Evolutionary conservation across 2,113 vertebrate genomes (phyloP).

Genomic region (Chaetura pelagica): DNA sequence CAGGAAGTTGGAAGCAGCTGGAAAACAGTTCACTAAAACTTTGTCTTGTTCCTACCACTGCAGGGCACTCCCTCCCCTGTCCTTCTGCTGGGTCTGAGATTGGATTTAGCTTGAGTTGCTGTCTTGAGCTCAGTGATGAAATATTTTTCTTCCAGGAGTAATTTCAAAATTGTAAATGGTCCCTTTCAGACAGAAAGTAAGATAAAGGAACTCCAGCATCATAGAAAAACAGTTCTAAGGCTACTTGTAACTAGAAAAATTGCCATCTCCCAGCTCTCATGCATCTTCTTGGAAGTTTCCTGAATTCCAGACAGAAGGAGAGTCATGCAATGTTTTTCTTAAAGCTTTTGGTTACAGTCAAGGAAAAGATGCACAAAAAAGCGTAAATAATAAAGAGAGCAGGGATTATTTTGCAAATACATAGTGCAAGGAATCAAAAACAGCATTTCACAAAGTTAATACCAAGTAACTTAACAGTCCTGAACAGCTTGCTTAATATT

Average conservation of each 20-base stretch:
- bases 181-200: neutral
- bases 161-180: neutral
- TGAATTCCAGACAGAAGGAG: neutral
- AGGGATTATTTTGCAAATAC: neutral
- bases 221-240: neutral
- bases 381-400: neutral
- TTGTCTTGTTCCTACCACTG: neutral
- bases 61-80: accelerated
- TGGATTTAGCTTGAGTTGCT: neutral
- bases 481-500: neutral
- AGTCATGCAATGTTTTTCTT: neutral
- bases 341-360: neutral
- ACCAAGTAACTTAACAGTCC: neutral
- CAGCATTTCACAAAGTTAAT: neutral
- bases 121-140: neutral
- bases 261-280: neutral
- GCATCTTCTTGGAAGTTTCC: neutral
- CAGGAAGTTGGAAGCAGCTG: neutral
- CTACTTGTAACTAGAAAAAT: neutral
- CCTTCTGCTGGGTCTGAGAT: neutral
- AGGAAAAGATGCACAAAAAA: neutral
- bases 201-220: neutral
- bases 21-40: neutral
- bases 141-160: neutral
- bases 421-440: neutral